phyloP scores from a whole-genome alignment of 2,888 invertebrate genomes.

The Elegia similella region DNA sequence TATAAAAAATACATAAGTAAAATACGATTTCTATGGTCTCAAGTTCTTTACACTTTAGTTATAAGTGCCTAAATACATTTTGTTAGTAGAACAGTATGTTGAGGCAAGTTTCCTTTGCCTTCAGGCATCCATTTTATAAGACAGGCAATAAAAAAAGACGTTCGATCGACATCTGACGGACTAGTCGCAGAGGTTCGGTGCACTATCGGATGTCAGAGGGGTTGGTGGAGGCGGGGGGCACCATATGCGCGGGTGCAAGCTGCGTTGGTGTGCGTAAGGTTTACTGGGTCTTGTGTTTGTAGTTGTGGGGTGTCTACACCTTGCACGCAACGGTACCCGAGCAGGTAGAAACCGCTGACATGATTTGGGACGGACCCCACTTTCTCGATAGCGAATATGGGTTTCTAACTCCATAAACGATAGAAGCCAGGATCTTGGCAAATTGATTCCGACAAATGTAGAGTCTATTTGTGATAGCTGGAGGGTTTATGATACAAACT shows the following conservation, averaged over 20 bases:
- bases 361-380: conserved; percentile 66
- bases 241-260: conserved; percentile 52
- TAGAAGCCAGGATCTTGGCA: conserved; percentile 8
- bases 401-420: conserved; percentile 31
- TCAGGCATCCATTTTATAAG: conserved; percentile 37
- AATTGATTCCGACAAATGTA: conserved; percentile 14
- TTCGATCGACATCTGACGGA: conserved; percentile 73
- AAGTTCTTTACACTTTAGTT: no score
- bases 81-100: no score
- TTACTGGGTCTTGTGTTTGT: conserved; percentile 34
- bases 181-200: conserved; percentile 65
- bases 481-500: background rate
- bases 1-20: no score
- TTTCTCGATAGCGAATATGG: conserved; percentile 65
- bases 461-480: background rate
- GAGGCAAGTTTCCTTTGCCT: conserved; percentile 20
- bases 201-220: conserved; percentile 50
- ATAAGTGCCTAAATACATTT: no score
- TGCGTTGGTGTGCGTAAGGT: conserved; percentile 34
- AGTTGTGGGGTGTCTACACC: conserved; percentile 63
- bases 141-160: conserved; percentile 50
- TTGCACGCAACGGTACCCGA: conserved; percentile 77
- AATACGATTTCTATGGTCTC: no score
- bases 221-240: conserved; percentile 38
- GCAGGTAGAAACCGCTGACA: conserved; percentile 75